Percentiles rank a stretch among this genome's conserved stretches.
Evolutionary conservation across 2,888 invertebrate species (phyloP).

Genomic region (Cataglyphis rosenhaueri): DNA sequence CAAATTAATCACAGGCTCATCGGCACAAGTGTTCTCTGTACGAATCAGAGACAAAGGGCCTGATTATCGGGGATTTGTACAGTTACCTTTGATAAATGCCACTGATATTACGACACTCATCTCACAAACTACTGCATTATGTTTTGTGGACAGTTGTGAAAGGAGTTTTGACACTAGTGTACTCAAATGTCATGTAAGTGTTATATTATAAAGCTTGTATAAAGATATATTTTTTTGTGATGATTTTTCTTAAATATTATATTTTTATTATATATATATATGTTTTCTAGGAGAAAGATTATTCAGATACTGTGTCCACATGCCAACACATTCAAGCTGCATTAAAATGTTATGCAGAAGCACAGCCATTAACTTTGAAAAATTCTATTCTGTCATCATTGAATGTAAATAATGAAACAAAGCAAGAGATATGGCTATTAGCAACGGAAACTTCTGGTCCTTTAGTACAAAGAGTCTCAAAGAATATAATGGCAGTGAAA

Average conservation of each 20-base stretch:
- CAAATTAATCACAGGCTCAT: conserved; percentile 88
- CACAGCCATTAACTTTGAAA: conserved; percentile 88
- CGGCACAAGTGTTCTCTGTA: conserved; percentile 89
- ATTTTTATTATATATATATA: background rate
- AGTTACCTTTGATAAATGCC: conserved; percentile 84
- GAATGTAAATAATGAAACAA: conserved; percentile 87
- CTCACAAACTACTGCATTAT: conserved; percentile 86
- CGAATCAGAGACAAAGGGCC: conserved; percentile 89
- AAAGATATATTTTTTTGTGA: background rate
- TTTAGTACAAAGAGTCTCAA: conserved; percentile 90
- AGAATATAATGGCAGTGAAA: conserved; percentile 90
- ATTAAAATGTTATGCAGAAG: conserved; percentile 88
- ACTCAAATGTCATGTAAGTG: conserved; percentile 86
- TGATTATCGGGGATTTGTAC: conserved; percentile 91
- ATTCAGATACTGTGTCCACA: conserved; percentile 76
- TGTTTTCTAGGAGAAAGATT: conserved; percentile 80
- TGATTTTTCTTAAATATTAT: background rate
- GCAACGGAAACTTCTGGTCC: conserved; percentile 88
- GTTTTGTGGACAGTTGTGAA: conserved; percentile 88
- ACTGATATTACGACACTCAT: conserved; percentile 84
- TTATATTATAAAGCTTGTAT: background rate
- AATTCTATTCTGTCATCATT: conserved; percentile 88
- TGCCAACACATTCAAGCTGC: conserved; percentile 90
- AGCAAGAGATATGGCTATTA: conserved; percentile 88
- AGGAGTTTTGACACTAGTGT: conserved; percentile 87